Base-by-base conservation (phyloP, 2,888 invertebrate species). In the Ectobius pallidus region DNA sequence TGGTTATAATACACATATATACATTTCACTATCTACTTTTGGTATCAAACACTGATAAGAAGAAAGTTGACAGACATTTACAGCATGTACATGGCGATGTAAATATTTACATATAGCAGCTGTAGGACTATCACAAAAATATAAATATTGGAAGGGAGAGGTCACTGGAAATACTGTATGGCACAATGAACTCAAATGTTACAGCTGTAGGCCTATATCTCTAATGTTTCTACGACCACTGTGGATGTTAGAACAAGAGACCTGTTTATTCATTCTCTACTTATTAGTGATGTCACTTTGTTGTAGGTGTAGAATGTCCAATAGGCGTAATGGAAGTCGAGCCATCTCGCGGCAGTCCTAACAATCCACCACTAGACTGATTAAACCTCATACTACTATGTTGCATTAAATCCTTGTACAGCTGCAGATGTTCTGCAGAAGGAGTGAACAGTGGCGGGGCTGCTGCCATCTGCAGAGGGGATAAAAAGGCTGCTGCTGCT, bases 321-420 rank as follows among this genome's bases (percentile, higher is more conserved):
- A 82, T 79, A 78, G 82, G 80, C 79, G 82, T 82, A 80, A 84
- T 80, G 79, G 81, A 81, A 79, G 84, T 80, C 74, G 84, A 81
- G 27, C 81, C 80, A 73, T 83, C 83, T 58, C 80, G 80, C 4
- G 80, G 79, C 72, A 82, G 77, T 16, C 78, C 76, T 2, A 78
- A 77, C 55, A 78, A 78, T 32, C 73, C 73, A 39, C 63, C 68
- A 18, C 44, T 52, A 14, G 71, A 69, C 22, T 70, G 73, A 14
- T 68, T 42, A 42, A 67, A 67, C 46, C 62, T 32, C 14, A 32
- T 55, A 32, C 20, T 25, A 34, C 65, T 65, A 61, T 73, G 74
- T 20, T 74, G 72, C 70, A 78, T 74, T n/a, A 88, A 80, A 76
- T 88, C 87, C 77, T 87, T 86, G 78, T 85, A 86, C 75, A 87